These are phyloP conservation scores for Remorina albescens DNA, from an alignment of 2,797 vertebrate genomes.

Conservation along the genomic window DNA sequence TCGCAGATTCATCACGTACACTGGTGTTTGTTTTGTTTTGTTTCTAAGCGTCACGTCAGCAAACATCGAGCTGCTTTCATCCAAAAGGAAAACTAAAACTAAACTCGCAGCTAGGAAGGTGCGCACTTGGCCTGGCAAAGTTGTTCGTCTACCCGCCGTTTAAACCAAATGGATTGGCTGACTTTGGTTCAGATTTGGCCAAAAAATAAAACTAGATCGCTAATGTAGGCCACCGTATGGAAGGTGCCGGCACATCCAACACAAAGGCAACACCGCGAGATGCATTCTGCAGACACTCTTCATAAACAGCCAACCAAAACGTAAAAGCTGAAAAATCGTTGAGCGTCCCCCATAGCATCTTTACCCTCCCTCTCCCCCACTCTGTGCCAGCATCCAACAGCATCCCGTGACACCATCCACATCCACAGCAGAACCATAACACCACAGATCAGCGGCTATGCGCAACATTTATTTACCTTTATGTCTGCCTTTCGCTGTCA, in stretches of 20 bases:
- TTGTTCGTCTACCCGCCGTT: conserved; percentile 47
- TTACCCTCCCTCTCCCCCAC: conserved; percentile 20
- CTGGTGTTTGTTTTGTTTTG: not conserved
- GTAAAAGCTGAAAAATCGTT: conserved; percentile 48
- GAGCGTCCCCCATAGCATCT: conserved; percentile 55
- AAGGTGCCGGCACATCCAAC: conserved; percentile 16
- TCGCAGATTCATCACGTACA: conserved; percentile 12
- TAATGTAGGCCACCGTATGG: conserved; percentile 59
- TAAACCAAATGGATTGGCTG: conserved; percentile 43
- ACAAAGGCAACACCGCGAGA: conserved; percentile 1
- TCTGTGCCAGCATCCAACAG: conserved; percentile 59
- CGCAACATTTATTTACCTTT: conserved; percentile 83
- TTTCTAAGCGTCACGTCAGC: conserved; percentile 30
- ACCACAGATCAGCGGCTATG: conserved; percentile 35
- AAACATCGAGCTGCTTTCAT: conserved; percentile 24
- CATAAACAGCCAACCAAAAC: conserved; percentile 19
- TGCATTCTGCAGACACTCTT: conserved; percentile 3
- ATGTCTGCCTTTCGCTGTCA: conserved; percentile 90
- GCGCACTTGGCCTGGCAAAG: conserved; percentile 60
- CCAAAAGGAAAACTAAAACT: not conserved
- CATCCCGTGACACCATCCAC: conserved; percentile 65
- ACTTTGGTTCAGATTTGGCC: conserved; percentile 44
- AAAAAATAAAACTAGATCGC: conserved; percentile 37
- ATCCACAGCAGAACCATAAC: conserved; percentile 45
- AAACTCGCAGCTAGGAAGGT: conserved; percentile 18